phyloP scores from a whole-genome alignment of 2,888 invertebrate genomes.

The Schizaphis graminum region DNA sequence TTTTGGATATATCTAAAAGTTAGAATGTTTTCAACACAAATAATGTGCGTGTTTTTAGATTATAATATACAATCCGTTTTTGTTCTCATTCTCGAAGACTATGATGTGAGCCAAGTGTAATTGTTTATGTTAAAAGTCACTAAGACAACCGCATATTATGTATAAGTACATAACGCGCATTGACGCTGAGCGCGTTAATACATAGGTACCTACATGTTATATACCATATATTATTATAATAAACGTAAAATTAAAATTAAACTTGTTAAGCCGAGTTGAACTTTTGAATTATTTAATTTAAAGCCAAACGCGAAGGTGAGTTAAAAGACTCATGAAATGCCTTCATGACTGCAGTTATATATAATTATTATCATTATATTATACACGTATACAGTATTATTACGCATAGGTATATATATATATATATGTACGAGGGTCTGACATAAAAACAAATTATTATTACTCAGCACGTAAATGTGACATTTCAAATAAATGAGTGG shows the following conservation, averaged over 20 bases:
- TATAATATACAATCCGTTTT: background rate
- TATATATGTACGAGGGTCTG: conserved; percentile 29
- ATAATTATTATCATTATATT: conserved; percentile 30
- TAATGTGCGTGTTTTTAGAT: background rate
- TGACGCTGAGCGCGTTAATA: background rate
- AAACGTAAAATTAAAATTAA: conserved; percentile 14
- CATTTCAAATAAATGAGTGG: conserved; percentile 62
- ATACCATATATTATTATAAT: background rate
- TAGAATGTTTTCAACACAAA: background rate
- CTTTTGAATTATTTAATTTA: conserved; percentile 44
- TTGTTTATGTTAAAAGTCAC: background rate
- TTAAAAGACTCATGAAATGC: conserved; percentile 12
- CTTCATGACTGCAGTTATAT: conserved; percentile 5
- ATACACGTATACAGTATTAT: background rate
- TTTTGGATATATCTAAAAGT: background rate
- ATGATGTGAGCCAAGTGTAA: background rate
- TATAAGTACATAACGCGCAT: background rate
- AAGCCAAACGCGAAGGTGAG: conserved; percentile 19
- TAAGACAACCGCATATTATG: background rate
- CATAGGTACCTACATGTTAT: background rate
- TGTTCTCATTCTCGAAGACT: background rate
- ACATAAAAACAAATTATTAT: conserved; percentile 64
- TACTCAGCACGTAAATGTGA: conserved; percentile 64
- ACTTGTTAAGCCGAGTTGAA: conserved; percentile 11
- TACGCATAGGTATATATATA: too few relatives aligned